Conservation (phyloP, 1,140 invertebrate species). For the Bombus consobrinus region DNA sequence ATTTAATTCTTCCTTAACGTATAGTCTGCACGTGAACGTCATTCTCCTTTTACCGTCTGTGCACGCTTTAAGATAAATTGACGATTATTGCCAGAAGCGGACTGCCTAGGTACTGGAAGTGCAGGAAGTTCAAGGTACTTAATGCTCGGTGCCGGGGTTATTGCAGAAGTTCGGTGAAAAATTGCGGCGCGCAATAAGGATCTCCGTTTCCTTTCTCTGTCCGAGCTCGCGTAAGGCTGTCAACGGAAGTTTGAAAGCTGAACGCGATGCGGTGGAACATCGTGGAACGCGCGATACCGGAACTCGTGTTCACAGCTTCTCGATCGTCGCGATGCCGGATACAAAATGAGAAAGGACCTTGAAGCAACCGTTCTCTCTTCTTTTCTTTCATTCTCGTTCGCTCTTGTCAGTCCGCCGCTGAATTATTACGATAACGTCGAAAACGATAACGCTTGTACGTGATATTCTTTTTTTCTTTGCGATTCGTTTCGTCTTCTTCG, state of each 20-base stretch:
- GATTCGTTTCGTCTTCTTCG: background rate
- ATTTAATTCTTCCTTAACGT: slow-evolving; percentile 52
- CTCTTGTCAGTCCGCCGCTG: slow-evolving; percentile 18
- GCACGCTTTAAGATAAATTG: slow-evolving; percentile 61
- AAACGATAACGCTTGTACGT: slow-evolving; percentile 35
- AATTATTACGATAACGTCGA: slow-evolving; percentile 39
- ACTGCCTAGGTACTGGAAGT: slow-evolving; percentile 50
- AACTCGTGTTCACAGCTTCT: background rate
- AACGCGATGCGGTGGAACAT: slow-evolving; percentile 28
- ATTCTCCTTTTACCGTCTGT: background rate
- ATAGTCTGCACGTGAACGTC: slow-evolving; percentile 43
- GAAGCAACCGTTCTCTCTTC: background rate
- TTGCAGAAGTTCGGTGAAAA: slow-evolving; percentile 59
- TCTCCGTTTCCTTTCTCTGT: background rate
- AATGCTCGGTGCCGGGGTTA: slow-evolving; percentile 61
- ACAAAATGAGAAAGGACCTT: background rate
- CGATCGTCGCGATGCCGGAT: slow-evolving; percentile 6
- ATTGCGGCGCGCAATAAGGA: slow-evolving; percentile 51
- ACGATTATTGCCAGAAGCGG: slow-evolving; percentile 64
- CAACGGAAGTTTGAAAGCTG: slow-evolving; percentile 36
- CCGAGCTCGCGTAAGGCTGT: slow-evolving; percentile 35
- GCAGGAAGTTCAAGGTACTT: slow-evolving; percentile 55
- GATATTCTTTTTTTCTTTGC: slow-evolving; percentile 12
- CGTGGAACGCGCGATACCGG: slow-evolving; percentile 19
- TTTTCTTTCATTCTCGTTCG: background rate